Evolutionary conservation across 1,140 invertebrate genomes (phyloP), one percentile per base, ranked within the genome.

Genomic region (Eubasilissa regina): DNA sequence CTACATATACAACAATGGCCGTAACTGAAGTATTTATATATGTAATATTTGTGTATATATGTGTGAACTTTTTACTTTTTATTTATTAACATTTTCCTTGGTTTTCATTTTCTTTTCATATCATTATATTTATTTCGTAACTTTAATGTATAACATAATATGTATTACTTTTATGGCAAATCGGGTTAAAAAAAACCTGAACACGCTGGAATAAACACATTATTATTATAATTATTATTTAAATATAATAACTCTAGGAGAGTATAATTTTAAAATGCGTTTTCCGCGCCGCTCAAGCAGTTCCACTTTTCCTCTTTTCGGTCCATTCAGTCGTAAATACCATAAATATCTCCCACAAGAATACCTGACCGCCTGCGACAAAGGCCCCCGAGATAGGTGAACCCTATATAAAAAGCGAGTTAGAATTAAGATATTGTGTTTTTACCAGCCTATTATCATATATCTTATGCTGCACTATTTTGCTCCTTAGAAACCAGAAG

Each of bases 351-450:
- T 47, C 64, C 64, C 64, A 47, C 19, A 68, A 68, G 64, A 68
- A 68, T 68, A 68, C 64, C 64, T 68, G 64, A 68, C 64, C 44
- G 64, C 48, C n/a, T 15, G 64, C 64, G 64, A 68, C 64, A 68
- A 68, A 68, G 64, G 64, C n/a, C 44, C 64, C 48, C 48, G n/a
- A 8, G 64, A 19, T 17, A 68, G 64, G 64, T 68, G 64, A 68
- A 68, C 35, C 21, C 44, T 43, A 48, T 48, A 68, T 68, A 68
- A 68, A 66, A 68, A 68, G 64, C 44, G 12, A n/a, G 64, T 68
- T 68, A 44, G 64, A 68, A 68, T 68, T 48, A 68, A 68, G 64
- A 68, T 68, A 68, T 68, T 68, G 64, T 68, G 64, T 68, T 68
- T 68, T 68, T 68, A 68, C 64, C 44, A 47, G 64, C 64, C 64